A percentile compares a stretch with the other conserved stretches of the same genome.
Conservation (phyloP, 2,888 invertebrate genomes). For the Oscheius sp. region DNA sequence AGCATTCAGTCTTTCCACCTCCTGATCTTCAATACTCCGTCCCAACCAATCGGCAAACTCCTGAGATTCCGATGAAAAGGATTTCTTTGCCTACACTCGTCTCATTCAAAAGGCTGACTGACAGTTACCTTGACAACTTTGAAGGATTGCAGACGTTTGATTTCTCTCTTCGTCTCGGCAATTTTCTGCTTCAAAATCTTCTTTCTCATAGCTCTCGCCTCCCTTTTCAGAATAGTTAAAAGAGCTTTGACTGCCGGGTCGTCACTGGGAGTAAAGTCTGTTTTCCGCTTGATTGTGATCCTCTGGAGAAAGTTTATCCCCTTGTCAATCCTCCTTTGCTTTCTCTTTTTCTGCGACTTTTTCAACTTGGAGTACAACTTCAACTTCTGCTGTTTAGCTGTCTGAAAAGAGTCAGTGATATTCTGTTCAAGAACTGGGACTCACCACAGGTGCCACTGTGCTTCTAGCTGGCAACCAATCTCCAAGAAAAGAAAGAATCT, state of each 20-base stretch:
- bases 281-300: not conserved
- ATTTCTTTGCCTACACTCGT: not conserved
- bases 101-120: too few species aligned
- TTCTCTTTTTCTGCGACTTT: not conserved
- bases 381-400: not conserved
- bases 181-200: constrained; percentile 25
- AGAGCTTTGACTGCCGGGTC: constrained; percentile 4
- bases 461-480: constrained; percentile 28
- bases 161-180: constrained; percentile 14
- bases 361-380: not conserved
- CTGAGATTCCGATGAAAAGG: constrained; percentile 4
- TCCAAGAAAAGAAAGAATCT: constrained; percentile 14
- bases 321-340: constrained; percentile 6
- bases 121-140: not conserved
- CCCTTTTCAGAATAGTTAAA: not conserved
- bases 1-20: constrained; percentile 1
- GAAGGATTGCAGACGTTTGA: not conserved
- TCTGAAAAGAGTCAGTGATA: not conserved
- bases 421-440: too few species aligned
- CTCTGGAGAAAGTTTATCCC: not conserved
- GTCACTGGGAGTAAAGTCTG: not conserved
- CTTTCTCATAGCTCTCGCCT: constrained; percentile 12
- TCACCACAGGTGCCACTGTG: constrained; percentile 22
- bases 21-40: constrained; percentile 22
- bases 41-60: constrained; percentile 28